A percentile compares a stretch with the other conserved stretches of the same genome.
Conservation (phyloP, 2,888 invertebrate species). For the Hololepta plana region DNA sequence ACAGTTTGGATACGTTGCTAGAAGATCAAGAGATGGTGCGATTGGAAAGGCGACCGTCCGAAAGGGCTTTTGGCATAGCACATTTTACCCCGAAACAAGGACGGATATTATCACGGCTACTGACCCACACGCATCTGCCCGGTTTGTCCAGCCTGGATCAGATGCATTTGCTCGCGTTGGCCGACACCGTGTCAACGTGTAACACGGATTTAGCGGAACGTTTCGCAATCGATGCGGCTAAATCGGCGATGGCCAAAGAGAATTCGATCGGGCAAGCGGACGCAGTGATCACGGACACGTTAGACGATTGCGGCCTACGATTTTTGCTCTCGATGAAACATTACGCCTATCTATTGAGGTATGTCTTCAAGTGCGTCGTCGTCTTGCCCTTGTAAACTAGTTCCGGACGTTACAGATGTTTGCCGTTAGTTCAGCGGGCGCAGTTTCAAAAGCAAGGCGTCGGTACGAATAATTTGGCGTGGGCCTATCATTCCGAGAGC, state of each 20-base stretch:
- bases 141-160: conserved; percentile 94
- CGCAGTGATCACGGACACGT: conserved; percentile 49
- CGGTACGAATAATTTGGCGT: conserved; percentile 81
- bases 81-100: conserved; percentile 79
- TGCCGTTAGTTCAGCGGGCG: conserved; percentile 77
- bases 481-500: conserved; percentile 98
- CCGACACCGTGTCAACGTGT: conserved; percentile 92
- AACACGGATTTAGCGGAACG: conserved; percentile 76
- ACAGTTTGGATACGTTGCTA: conserved; percentile 62
- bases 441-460: conserved; percentile 74
- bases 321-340: conserved; percentile 96
- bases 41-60: conserved; percentile 28
- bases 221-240: conserved; percentile 51
- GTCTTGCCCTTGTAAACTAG: neutral
- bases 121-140: conserved; percentile 90
- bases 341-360: conserved; percentile 71
- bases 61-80: conserved; percentile 35
- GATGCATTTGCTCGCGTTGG: conserved; percentile 97
- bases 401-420: conserved; percentile 41
- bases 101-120: conserved; percentile 65
- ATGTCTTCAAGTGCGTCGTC: too few species aligned
- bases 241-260: conserved; percentile 46
- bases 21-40: conserved; percentile 42
- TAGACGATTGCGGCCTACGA: conserved; percentile 94
- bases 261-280: conserved; percentile 35